phyloP scores from a whole-genome alignment of 2,797 vertebrate species.

The Phoebastria nigripes region DNA sequence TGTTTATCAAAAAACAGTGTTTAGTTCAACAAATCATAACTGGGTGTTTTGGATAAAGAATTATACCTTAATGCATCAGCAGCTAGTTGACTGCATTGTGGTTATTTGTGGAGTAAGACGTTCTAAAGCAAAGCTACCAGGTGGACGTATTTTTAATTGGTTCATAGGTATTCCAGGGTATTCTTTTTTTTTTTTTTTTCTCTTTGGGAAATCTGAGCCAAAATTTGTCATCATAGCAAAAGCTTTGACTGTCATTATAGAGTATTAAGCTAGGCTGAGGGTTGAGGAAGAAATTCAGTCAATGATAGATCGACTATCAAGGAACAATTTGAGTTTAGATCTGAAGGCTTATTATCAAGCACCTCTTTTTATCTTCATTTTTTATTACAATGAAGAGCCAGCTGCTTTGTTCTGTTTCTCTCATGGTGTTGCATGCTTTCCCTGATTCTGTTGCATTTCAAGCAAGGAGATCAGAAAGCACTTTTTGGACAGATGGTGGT shows the following conservation, averaged over 20 bases:
- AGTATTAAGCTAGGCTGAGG: not conserved
- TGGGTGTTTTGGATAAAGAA: not conserved
- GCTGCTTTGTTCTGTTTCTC: not conserved
- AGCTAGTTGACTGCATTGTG: not conserved
- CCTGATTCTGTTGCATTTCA: slow-evolving; percentile 21
- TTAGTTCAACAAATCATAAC: not conserved
- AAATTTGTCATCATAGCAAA: not conserved
- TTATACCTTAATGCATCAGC: not conserved
- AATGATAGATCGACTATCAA: not conserved
- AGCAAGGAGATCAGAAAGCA: slow-evolving; percentile 46
- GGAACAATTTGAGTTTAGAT: not conserved
- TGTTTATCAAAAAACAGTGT: not conserved
- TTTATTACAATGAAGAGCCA: not conserved
- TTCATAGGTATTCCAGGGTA: not conserved
- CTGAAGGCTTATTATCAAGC: not conserved
- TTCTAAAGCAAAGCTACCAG: not conserved
- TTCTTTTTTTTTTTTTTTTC: not conserved
- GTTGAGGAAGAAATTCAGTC: not conserved
- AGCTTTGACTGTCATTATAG: not conserved
- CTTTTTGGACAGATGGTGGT: slow-evolving; percentile 64
- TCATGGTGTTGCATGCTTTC: not conserved
- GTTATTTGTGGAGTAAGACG: not conserved
- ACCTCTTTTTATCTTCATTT: not conserved
- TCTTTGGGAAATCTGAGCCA: not conserved
- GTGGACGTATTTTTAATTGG: not conserved